phyloP scores from a whole-genome alignment of 2,797 vertebrate genomes.

The Oryzias sinensis region DNA sequence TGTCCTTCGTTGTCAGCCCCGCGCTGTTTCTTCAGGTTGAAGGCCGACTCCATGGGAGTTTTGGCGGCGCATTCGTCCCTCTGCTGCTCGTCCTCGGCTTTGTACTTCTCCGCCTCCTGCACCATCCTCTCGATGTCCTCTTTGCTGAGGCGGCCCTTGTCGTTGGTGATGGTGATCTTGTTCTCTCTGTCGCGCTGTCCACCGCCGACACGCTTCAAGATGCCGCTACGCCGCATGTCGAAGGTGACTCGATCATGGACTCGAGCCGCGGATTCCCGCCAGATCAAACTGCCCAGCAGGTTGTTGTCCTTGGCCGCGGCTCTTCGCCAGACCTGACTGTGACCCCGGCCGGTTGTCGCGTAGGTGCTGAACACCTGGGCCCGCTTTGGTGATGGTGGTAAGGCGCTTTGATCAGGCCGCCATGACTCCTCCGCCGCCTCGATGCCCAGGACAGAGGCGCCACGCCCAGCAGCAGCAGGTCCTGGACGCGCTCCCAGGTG shows the following conservation, averaged over 20 bases:
- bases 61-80: constrained; percentile 57
- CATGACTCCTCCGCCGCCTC: constrained; percentile 52
- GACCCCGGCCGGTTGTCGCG: constrained; percentile 40
- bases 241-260: constrained; percentile 57
- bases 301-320: constrained; percentile 61
- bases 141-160: constrained; percentile 64
- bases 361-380: constrained; percentile 42
- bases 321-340: constrained; percentile 39
- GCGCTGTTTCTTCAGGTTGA: constrained; percentile 49
- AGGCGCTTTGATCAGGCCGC: constrained; percentile 48
- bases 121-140: constrained; percentile 68
- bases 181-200: constrained; percentile 62
- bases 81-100: constrained; percentile 56
- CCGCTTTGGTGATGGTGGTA: constrained; percentile 55
- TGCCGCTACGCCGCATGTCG: constrained; percentile 44
- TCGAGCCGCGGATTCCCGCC: constrained; percentile 44
- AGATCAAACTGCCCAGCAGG: constrained; percentile 55
- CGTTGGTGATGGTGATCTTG: constrained; percentile 63
- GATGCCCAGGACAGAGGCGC: constrained; percentile 44
- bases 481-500: constrained; percentile 50
- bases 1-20: constrained; percentile 43
- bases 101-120: constrained; percentile 53
- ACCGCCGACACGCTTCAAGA: constrained; percentile 54
- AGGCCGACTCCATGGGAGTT: constrained; percentile 66
- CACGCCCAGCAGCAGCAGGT: constrained; percentile 53